Percentiles rank a stretch among this genome's conserved stretches.
Conservation (phyloP, 2,113 vertebrate genomes). For the Murina feae region DNA sequence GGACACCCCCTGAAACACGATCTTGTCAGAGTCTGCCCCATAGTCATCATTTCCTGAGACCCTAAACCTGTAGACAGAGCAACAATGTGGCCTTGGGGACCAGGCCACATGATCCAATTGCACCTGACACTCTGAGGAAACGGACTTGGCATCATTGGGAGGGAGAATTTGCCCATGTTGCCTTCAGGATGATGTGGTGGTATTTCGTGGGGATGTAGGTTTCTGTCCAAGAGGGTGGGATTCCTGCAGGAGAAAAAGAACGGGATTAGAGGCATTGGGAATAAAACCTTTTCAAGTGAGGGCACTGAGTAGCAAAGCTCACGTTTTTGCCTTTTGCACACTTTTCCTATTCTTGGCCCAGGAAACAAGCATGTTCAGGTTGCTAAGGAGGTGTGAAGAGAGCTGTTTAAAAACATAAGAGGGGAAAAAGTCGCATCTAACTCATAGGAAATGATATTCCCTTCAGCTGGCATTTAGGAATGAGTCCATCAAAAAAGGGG, state of each 20-base stretch:
- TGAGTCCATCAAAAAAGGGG: neutral
- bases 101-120: slow-evolving; percentile 82
- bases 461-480: neutral
- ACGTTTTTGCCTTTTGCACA: neutral
- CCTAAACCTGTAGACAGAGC: slow-evolving; percentile 53
- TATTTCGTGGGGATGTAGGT: slow-evolving; percentile 82
- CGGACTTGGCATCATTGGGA: slow-evolving; percentile 75
- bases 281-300: neutral
- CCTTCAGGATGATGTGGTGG: slow-evolving; percentile 79
- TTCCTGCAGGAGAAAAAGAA: slow-evolving; percentile 52
- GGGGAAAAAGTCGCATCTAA: neutral
- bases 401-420: neutral
- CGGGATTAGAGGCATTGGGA: neutral
- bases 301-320: neutral
- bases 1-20: slow-evolving; percentile 57
- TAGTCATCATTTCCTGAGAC: neutral
- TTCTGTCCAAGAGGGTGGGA: slow-evolving; percentile 39
- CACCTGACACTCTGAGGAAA: slow-evolving; percentile 80
- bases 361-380: neutral
- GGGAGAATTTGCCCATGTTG: slow-evolving; percentile 78
- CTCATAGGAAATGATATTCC: neutral
- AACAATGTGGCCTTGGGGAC: slow-evolving; percentile 53
- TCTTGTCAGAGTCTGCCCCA: slow-evolving; percentile 60
- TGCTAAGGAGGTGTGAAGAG: neutral
- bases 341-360: neutral